These are phyloP conservation scores for Diaprepes abbreviatus DNA, from an alignment of 2,888 invertebrate genomes.

Conservation along the genomic window DNA sequence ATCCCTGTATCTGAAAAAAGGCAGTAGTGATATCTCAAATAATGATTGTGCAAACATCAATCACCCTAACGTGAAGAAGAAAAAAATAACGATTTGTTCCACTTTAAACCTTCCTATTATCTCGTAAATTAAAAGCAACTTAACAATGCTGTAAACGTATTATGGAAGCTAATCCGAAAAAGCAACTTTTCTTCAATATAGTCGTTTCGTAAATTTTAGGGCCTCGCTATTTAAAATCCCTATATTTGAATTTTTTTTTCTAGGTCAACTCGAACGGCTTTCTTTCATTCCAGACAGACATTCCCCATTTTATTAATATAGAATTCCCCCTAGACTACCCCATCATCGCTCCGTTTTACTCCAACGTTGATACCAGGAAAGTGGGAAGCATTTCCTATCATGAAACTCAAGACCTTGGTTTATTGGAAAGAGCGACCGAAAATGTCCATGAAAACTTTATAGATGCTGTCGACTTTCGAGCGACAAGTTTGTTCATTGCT, in stretches of 20 bases:
- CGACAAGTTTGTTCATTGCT: slow-evolving; percentile 84
- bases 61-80: no score
- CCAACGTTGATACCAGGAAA: slow-evolving; percentile 87
- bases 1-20: no score
- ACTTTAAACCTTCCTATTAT: no score
- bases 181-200: no score
- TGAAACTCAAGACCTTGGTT: slow-evolving; percentile 74
- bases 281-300: slow-evolving; percentile 89
- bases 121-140: no score
- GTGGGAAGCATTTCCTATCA: slow-evolving; percentile 82
- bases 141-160: no score
- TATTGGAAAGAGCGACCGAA: slow-evolving; percentile 77
- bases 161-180: no score
- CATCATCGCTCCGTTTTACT: slow-evolving; percentile 90
- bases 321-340: slow-evolving; percentile 92
- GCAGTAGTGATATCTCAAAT: no score
- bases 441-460: slow-evolving; percentile 82
- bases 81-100: no score
- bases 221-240: no score
- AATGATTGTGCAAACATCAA: no score
- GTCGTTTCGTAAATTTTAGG: no score
- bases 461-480: slow-evolving; percentile 79
- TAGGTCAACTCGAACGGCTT: slow-evolving; percentile 95
- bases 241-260: slow-evolving; percentile 8
- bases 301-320: slow-evolving; percentile 87